phyloP scores from a whole-genome alignment of 2,113 vertebrate species.

The Chaetura pelagica region DNA sequence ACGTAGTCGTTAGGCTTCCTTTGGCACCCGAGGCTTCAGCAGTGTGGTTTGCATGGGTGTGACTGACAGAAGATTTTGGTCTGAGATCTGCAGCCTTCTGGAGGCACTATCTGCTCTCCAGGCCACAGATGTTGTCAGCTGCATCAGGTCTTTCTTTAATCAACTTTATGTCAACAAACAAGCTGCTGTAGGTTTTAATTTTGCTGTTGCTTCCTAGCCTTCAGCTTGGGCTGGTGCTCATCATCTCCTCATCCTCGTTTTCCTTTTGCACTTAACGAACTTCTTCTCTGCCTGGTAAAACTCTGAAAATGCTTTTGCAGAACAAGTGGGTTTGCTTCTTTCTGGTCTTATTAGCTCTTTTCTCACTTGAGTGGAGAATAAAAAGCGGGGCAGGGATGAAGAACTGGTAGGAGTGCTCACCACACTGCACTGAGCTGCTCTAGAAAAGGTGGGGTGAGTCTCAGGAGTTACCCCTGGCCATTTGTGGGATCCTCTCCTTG shows the following conservation, averaged over 20 bases:
- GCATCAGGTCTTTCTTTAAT: neutral
- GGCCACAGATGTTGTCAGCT: neutral
- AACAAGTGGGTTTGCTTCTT: neutral
- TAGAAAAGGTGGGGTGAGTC: neutral
- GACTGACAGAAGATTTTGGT: slow-evolving; percentile 29
- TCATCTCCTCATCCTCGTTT: neutral
- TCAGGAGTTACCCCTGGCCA: neutral
- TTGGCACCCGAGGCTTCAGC: neutral
- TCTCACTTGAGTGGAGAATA: neutral
- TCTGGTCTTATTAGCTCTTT: neutral
- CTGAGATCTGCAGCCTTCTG: slow-evolving; percentile 23
- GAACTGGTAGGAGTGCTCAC: neutral
- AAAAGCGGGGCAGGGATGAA: neutral
- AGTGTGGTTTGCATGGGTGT: slow-evolving; percentile 43
- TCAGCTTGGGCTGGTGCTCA: neutral
- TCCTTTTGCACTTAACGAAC: neutral
- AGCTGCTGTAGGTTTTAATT: slow-evolving; percentile 14
- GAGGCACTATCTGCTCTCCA: neutral
- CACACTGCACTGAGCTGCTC: fast-evolving
- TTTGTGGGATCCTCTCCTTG: neutral
- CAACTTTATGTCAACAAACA: neutral
- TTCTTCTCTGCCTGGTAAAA: neutral
- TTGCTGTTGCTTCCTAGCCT: neutral
- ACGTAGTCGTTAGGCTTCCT: neutral
- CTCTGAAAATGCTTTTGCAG: neutral